These are phyloP conservation scores for Vulpes ferrilata DNA, from an alignment of 2,113 vertebrate genomes.

Conservation along the genomic window DNA sequence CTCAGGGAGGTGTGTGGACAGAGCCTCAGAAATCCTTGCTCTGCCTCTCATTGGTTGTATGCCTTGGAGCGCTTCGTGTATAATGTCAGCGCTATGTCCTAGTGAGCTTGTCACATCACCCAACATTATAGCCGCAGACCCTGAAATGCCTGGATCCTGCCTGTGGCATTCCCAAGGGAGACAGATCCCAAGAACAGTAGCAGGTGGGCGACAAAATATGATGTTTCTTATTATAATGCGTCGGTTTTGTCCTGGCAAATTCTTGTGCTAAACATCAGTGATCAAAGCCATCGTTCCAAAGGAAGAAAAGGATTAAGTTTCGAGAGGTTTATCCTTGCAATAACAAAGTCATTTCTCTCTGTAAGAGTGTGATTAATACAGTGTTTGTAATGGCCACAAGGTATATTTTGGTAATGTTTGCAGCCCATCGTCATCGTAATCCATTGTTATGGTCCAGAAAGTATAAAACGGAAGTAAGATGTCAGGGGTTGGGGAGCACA, in stretches of 20 bases:
- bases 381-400: not conserved
- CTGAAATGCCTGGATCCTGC: not conserved
- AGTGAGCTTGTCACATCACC: not conserved
- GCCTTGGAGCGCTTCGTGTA: not conserved
- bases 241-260: not conserved
- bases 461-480: not conserved
- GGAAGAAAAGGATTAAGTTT: not conserved
- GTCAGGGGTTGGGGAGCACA: not conserved
- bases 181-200: not conserved
- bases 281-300: not conserved
- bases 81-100: not conserved
- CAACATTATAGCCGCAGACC: not conserved
- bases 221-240: not conserved
- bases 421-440: not conserved
- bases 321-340: not conserved
- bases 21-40: not conserved
- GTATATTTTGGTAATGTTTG: constrained; percentile 29
- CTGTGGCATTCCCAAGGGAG: not conserved
- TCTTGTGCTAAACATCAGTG: not conserved
- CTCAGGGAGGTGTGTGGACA: not conserved
- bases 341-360: not conserved
- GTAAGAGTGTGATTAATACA: constrained; percentile 24
- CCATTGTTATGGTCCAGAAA: constrained; percentile 10
- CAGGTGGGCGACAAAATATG: not conserved
- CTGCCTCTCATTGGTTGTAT: fast-evolving